Base-by-base conservation (phyloP, 1,140 invertebrate species). In the Drosophila obscura region DNA sequence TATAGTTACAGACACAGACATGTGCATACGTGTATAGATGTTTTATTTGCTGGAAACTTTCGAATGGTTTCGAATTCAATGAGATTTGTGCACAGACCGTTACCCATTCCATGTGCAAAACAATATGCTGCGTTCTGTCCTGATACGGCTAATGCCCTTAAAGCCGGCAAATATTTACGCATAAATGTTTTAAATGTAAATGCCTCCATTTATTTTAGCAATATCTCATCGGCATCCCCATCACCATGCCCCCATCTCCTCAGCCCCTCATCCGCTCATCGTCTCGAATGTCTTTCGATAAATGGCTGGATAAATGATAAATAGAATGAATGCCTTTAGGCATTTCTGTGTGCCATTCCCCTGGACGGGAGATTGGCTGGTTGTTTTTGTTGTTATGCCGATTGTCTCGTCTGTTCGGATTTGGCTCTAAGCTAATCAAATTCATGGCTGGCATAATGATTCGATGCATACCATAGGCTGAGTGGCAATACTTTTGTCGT, bases 391-490 rank as follows among this genome's bases (percentile, higher is more conserved):
- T 67, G 46, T 46, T 71, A 59, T 65, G 56, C 61, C 58, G 58
- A 73, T 79, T 68, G 74, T 44, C 79, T 59, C 77, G 80, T 73
- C 56, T 72, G 81, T 66, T 71, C 58, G 80, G 83, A 88, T 88
- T 85, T 85, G 69, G 71, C 82, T 77, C 68, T 85, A 87, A 85
- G 82, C 82, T 85, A 82, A 87, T 85, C 78, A 79, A 73, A 85
- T 85, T 81, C 82, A 87, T 87, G 73, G 78, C 78, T 56, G 46
- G 74, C 78, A 75, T 82, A 87, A 85, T 85, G 82, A 81, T 67
- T 65, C 51, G 45, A 62, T 76, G 56, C 52, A 48, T 44, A 7
- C 58, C 22, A 16, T 39, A 13, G 11, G 9, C 24, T 53, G 61
- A 22, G 43, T 35, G 6, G 35, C 68, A 66, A 59, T 62, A 39